Percentiles rank a stretch among this genome's conserved stretches.
Evolutionary conservation across 2,113 vertebrate species (phyloP).

Genomic region (Erinaceus europaeus): DNA sequence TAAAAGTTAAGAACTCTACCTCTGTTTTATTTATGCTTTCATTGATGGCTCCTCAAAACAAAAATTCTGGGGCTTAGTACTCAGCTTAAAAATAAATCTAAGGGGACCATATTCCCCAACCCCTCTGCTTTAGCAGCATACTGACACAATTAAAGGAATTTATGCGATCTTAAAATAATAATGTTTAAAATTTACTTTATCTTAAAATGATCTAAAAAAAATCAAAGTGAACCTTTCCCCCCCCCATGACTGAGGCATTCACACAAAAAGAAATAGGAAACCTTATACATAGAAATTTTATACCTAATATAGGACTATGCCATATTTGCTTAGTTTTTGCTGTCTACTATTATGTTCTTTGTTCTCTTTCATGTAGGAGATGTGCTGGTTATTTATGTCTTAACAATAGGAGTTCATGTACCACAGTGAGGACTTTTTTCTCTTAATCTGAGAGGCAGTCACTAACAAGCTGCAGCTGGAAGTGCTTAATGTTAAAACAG

Average conservation of each 20-base stretch:
- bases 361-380: constrained; percentile 78
- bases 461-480: constrained; percentile 85
- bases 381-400: constrained; percentile 81
- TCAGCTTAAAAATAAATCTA: constrained; percentile 30
- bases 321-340: constrained; percentile 79
- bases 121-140: no score
- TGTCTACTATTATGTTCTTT: constrained; percentile 81
- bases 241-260: background rate
- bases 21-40: background rate
- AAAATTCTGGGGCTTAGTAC: constrained; percentile 2
- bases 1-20: constrained; percentile 5
- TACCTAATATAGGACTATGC: constrained; percentile 62
- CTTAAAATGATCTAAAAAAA: constrained; percentile 50
- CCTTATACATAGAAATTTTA: constrained; percentile 58
- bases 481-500: constrained; percentile 81
- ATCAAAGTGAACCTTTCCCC: background rate
- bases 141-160: no score
- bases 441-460: constrained; percentile 78
- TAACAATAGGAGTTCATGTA: constrained; percentile 83
- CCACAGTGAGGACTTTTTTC: constrained; percentile 71
- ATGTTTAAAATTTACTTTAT: constrained; percentile 16
- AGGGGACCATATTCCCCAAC: no score
- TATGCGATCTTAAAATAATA: no score
- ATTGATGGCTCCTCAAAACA: constrained; percentile 14
- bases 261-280: constrained; percentile 56